Percentiles rank a stretch among this genome's conserved stretches.
Evolutionary conservation across 2,797 vertebrate species (phyloP).

Genomic region (Paramormyrops hopkinsi): DNA sequence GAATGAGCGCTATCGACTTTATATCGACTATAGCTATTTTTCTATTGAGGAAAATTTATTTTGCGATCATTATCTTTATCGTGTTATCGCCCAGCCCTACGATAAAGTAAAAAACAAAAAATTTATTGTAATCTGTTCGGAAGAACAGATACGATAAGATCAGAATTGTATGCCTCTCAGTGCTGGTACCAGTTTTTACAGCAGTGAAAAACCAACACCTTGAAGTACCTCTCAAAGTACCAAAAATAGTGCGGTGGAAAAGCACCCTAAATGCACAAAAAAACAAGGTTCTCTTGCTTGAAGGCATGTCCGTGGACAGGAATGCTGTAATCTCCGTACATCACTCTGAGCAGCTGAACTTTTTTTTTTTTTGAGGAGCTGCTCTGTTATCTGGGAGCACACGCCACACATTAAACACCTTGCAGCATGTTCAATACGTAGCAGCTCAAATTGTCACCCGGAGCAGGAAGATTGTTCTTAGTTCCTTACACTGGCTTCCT

Average conservation of each 20-base stretch:
- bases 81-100: no score
- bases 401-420: neutral
- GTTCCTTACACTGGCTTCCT: neutral
- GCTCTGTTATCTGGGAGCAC: neutral
- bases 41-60: no score
- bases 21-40: no score
- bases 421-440: neutral
- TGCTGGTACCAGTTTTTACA: neutral
- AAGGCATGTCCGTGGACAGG: neutral
- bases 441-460: neutral
- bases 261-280: neutral
- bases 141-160: no score
- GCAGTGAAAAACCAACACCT: neutral
- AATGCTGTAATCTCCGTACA: neutral
- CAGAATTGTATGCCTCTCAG: no score
- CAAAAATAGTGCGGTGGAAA: neutral
- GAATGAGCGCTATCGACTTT: no score
- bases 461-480: neutral
- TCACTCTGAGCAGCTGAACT: neutral
- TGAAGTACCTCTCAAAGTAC: neutral
- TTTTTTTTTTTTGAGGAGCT: neutral
- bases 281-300: neutral
- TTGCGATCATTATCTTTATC: no score
- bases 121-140: no score
- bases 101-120: no score